Percentiles rank a stretch among this genome's conserved stretches.
These are phyloP conservation scores for Drosophila chauvacae DNA, from an alignment of 1,140 invertebrate genomes.

Conservation along the genomic window DNA sequence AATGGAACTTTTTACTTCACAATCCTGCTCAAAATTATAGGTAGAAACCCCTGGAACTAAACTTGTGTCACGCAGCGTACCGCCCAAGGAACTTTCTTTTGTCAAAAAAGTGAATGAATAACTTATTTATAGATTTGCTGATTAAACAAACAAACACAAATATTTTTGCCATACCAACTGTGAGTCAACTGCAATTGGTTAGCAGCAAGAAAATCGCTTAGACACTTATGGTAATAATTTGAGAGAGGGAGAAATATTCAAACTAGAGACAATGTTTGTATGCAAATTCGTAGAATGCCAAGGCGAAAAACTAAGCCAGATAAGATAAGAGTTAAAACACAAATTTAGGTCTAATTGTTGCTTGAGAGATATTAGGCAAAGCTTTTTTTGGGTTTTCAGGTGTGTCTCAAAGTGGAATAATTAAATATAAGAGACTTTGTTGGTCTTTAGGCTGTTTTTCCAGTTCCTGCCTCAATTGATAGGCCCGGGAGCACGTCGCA, in stretches of 20 bases:
- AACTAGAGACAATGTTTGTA: constrained; percentile 12
- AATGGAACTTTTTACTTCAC: too few relatives aligned
- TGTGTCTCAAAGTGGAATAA: constrained; percentile 1
- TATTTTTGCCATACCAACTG: constrained; percentile 27
- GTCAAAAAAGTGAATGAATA: constrained; percentile 62
- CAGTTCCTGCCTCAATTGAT: constrained; percentile 19
- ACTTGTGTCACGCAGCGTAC: constrained; percentile 4
- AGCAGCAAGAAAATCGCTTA: constrained; percentile 17
- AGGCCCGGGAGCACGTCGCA: constrained; percentile 51
- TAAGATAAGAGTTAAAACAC: constrained; percentile 31
- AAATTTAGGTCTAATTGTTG: constrained; percentile 30
- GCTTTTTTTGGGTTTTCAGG: constrained; percentile 14
- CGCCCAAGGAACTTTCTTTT: constrained; percentile 31
- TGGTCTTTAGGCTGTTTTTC: neutral
- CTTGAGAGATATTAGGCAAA: constrained; percentile 14
- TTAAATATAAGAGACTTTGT: neutral
- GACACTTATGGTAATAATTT: constrained; percentile 1
- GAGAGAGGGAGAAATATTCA: constrained; percentile 10
- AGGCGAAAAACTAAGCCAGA: constrained; percentile 8
- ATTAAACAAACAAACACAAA: constrained; percentile 60
- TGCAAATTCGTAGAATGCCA: constrained; percentile 29
- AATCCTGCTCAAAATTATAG: too few relatives aligned
- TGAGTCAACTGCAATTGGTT: constrained; percentile 51
- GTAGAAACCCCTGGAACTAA: neutral
- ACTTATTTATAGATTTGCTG: constrained; percentile 72